Evolutionary conservation across 2,113 vertebrate genomes (phyloP).

Genomic region (Phaetusa simplex): DNA sequence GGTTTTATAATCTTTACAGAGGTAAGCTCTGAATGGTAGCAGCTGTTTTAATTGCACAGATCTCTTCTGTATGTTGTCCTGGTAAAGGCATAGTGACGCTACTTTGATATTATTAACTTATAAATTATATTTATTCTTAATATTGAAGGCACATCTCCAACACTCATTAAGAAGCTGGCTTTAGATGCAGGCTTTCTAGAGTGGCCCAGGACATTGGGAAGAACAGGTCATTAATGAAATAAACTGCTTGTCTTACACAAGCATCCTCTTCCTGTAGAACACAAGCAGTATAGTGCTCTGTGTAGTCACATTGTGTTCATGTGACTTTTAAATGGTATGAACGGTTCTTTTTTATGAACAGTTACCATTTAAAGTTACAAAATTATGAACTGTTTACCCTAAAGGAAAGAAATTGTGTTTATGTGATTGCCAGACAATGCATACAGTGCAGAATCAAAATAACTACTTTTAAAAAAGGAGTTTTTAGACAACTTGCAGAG

Average conservation of each 20-base stretch:
- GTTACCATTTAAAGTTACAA: background rate
- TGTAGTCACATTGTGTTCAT: accelerated
- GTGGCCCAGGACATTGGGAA: background rate
- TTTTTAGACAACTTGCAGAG: background rate
- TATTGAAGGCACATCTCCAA: accelerated
- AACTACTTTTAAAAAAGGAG: background rate
- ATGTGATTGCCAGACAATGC: accelerated
- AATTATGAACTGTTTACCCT: background rate
- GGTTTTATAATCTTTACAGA: accelerated
- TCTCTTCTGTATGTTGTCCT: accelerated
- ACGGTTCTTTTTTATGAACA: background rate
- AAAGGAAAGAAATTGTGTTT: background rate
- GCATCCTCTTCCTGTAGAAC: background rate
- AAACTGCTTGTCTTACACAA: background rate
- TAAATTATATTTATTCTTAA: background rate
- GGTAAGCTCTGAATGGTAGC: background rate
- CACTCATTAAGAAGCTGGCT: accelerated
- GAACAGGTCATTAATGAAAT: accelerated
- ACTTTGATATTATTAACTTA: background rate
- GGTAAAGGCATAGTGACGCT: no score
- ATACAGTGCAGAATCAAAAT: background rate
- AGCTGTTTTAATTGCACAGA: no score
- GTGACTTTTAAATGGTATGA: background rate
- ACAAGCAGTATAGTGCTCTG: background rate
- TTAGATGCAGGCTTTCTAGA: background rate